These are phyloP conservation scores for Leptinotarsa peninsularis DNA, from an alignment of 2,888 invertebrate species.

Conservation along the genomic window DNA sequence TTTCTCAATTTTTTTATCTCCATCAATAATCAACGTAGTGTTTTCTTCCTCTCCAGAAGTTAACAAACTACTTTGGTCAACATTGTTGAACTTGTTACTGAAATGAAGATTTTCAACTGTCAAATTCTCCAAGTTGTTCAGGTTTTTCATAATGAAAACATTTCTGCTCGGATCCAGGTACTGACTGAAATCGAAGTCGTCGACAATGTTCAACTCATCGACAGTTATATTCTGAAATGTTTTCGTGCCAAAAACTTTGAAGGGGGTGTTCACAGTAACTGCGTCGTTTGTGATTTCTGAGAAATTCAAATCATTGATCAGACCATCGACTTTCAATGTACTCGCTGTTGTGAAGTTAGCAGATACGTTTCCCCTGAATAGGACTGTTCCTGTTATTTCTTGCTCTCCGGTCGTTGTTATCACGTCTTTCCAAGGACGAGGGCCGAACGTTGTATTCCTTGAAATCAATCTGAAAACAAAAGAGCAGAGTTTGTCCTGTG, in stretches of 20 bases:
- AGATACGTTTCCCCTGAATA: conserved; percentile 44
- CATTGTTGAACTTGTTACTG: conserved; percentile 62
- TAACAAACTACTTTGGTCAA: conserved; percentile 64
- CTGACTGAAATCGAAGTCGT: conserved; percentile 39
- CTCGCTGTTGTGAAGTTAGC: conserved; percentile 46
- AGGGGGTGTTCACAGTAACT: conserved; percentile 48
- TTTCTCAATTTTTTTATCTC: conserved; percentile 56
- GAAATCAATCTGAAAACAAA: conserved; percentile 46
- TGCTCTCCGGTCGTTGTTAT: conserved; percentile 47
- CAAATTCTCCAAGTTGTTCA: conserved; percentile 21
- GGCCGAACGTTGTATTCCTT: conserved; percentile 50
- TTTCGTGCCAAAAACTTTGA: conserved; percentile 53
- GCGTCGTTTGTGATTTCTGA: conserved; percentile 58
- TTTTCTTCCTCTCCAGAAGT: conserved; percentile 62
- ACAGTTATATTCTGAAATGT: conserved; percentile 55
- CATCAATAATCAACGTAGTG: conserved; percentile 59
- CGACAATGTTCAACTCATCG: conserved; percentile 52
- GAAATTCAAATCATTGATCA: conserved; percentile 57
- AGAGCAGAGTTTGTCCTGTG: no score
- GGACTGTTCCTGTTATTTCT: conserved; percentile 48
- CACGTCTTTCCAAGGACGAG: conserved; percentile 50
- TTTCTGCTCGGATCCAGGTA: conserved; percentile 19
- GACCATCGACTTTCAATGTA: conserved; percentile 47
- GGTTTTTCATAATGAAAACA: not conserved
- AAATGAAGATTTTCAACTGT: conserved; percentile 3